Evolutionary conservation across 2,797 vertebrate genomes (phyloP), one percentile per base, ranked within the genome.

Genomic region (Lagorchestes hirsutus): DNA sequence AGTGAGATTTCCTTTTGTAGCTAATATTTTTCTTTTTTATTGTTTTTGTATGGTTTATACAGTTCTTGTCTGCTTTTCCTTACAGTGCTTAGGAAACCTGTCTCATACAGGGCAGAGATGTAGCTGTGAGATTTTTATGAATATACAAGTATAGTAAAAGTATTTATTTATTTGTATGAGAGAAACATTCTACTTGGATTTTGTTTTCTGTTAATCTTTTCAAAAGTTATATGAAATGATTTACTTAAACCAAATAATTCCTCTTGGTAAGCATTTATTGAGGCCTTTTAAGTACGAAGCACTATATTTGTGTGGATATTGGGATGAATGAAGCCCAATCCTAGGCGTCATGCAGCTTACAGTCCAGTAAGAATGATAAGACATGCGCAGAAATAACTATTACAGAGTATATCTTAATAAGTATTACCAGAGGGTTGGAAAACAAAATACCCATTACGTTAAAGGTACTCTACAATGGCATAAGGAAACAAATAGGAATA

Each of bases 41-140:
- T 91, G 87, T 91, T 94, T 94, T 94, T 92, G 34, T 96, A 95
- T 56, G 18, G 92, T 57, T 93, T 93, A 91, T 54, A 91, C 54
- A 95, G 0, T 97, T 97, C 97, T 95, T 74, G 40, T 96, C 91
- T 93, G 58, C n/a, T 95, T 97, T 97, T 34, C 95, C 96, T 97
- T 93, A 54, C 62, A 54, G 92, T 31, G 54, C 93, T 98, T 97
- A 93, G 94, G 54, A 96, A 96, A 92, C 67, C 58, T 56, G 91
- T 96, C 96, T 96, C 27, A 9, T 52, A 14, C 90, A 31, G 28
- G 93, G 58, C 59, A 0, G 24, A 94, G 90, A 96, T 93, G 52
- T 34, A 91, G 82, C 97, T 0, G 0, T 92, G 91, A 97, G 62
- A 16, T 97, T 97, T 97, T 98, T 97, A 97, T 97, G 94, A 97